These are phyloP conservation scores for Thaleichthys pacificus DNA, from an alignment of 2,797 vertebrate species.

Conservation along the genomic window DNA sequence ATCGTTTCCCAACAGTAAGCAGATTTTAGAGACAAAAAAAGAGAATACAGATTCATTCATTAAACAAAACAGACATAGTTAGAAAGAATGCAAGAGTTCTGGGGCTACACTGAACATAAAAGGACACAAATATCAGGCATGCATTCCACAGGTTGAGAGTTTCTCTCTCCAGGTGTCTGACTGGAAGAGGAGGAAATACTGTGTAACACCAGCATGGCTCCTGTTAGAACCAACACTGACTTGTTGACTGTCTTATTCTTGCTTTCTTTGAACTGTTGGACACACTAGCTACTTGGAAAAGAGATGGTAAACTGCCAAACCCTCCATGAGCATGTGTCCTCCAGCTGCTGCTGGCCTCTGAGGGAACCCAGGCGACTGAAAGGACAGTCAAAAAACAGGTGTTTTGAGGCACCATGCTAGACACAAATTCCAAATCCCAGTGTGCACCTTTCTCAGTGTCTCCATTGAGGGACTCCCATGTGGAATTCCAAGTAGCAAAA, in stretches of 20 bases:
- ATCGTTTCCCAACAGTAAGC: constrained; percentile 4
- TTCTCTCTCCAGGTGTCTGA: no score
- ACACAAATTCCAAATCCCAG: constrained; percentile 11
- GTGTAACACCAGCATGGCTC: no score
- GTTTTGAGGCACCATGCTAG: constrained; percentile 34
- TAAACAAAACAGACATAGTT: background rate
- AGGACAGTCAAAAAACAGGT: constrained; percentile 22
- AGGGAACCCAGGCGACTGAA: background rate
- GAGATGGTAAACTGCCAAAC: constrained; percentile 19
- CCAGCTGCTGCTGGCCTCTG: constrained; percentile 27
- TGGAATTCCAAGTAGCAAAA: constrained; percentile 25
- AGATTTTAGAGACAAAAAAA: background rate
- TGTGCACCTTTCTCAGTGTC: constrained; percentile 6
- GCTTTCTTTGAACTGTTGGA: constrained; percentile 23
- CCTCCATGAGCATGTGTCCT: constrained; percentile 29
- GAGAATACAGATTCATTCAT: background rate
- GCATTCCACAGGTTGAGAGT: no score
- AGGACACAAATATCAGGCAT: no score
- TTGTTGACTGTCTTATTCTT: no score
- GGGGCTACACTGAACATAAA: no score
- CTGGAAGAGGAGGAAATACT: no score
- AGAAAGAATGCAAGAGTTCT: background rate
- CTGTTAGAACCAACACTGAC: no score
- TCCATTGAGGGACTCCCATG: constrained; percentile 20
- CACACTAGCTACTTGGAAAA: background rate